Conservation (phyloP, 2,888 invertebrate species). For the Antitype chi region DNA sequence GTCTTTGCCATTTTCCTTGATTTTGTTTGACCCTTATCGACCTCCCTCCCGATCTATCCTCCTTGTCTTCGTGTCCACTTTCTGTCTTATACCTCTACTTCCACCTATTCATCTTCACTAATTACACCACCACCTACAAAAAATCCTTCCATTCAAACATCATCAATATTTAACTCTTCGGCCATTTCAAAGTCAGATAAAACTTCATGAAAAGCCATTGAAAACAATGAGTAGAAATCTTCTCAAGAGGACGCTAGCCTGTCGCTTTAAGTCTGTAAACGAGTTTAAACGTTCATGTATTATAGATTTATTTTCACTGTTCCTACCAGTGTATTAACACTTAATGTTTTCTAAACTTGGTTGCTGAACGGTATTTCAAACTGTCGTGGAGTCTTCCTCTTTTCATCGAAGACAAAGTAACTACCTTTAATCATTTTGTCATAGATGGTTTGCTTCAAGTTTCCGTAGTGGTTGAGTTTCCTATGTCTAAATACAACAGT, state of each 20-base stretch:
- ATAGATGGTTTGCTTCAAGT: background rate
- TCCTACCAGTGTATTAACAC: slow-evolving; percentile 56
- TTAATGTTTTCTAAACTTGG: slow-evolving; percentile 62
- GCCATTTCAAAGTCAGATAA: slow-evolving; percentile 55
- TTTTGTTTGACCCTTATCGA: background rate
- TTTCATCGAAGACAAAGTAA: slow-evolving; percentile 1
- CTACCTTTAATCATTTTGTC: background rate
- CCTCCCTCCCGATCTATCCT: too few species aligned
- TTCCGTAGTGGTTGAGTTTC: slow-evolving; percentile 8
- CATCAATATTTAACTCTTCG: slow-evolving; percentile 61
- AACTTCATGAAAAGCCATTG: slow-evolving; percentile 63
- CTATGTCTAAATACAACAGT: background rate
- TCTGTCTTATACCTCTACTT: background rate
- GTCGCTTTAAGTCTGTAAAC: slow-evolving; percentile 45
- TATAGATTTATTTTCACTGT: slow-evolving; percentile 65
- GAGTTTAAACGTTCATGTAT: slow-evolving; percentile 64
- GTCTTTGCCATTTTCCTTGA: background rate
- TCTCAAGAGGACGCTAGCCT: slow-evolving; percentile 42
- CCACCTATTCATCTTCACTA: background rate
- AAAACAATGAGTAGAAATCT: slow-evolving; percentile 67
- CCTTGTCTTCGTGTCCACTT: background rate
- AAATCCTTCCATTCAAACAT: slow-evolving; percentile 29
- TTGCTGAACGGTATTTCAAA: slow-evolving; percentile 52
- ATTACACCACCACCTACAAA: slow-evolving; percentile 23
- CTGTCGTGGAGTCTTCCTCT: slow-evolving; percentile 30